phyloP scores from a whole-genome alignment of 64 coral and sea anemone genomes.

The Astreopora myriophthalma region DNA sequence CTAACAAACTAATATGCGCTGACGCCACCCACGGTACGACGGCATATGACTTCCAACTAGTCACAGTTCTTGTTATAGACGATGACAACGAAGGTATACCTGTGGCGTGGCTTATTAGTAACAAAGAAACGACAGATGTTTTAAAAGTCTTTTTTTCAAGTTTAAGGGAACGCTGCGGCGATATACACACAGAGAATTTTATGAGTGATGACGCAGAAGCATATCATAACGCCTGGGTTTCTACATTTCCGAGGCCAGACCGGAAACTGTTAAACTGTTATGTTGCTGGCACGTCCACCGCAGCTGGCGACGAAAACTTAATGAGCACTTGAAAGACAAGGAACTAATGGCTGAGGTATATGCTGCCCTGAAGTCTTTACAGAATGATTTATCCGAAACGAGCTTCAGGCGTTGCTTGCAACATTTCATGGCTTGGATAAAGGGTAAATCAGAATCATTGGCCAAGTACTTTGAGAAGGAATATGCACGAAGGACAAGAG shows the following conservation, averaged over 20 bases:
- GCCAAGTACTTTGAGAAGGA: constrained; percentile 24
- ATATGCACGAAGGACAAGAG: neutral
- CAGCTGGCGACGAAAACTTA: neutral
- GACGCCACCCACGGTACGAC: no score
- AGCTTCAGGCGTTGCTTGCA: constrained; percentile 4
- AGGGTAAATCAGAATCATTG: neutral
- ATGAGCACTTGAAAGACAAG: no score
- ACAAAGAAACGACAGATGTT: no score
- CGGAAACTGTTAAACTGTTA: neutral
- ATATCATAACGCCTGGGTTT: constrained; percentile 24
- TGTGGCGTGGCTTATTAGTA: no score
- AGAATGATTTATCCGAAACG: neutral
- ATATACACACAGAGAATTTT: neutral
- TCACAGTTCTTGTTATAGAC: no score
- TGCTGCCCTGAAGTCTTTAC: constrained; percentile 8
- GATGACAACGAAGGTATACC: no score
- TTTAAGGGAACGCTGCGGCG: neutral
- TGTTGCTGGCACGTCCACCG: constrained; percentile 17
- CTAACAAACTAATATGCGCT: no score
- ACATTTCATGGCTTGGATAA: constrained; percentile 36
- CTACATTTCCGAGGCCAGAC: constrained; percentile 1
- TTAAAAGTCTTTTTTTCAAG: constrained; percentile 15
- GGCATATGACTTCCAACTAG: no score
- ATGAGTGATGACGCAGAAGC: constrained; percentile 49
- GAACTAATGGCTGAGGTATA: constrained; percentile 41